phyloP scores from a whole-genome alignment of 2,797 vertebrate genomes.

The Hybognathus amarus region DNA sequence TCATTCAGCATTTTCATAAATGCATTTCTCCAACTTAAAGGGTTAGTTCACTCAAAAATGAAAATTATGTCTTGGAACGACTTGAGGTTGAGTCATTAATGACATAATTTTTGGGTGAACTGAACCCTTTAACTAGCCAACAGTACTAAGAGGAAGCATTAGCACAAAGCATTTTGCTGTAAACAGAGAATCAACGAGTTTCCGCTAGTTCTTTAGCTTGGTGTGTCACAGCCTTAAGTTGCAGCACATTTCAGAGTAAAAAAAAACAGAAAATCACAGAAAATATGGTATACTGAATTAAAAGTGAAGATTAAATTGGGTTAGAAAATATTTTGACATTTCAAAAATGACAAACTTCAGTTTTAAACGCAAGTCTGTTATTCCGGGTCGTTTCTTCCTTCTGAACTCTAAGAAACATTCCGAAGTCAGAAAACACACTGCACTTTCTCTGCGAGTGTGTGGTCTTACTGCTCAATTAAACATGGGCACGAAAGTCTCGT shows the following conservation, averaged over 20 bases:
- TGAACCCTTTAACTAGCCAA: no score
- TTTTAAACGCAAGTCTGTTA: background rate
- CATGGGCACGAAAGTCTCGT: background rate
- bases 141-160: no score
- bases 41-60: no score
- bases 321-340: background rate
- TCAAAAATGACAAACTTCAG: background rate
- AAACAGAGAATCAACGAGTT: no score
- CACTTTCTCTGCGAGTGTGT: background rate
- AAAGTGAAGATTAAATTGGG: background rate
- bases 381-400: background rate
- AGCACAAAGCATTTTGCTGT: no score
- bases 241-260: background rate
- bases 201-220: no score
- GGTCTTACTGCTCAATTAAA: conserved; percentile 10
- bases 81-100: no score
- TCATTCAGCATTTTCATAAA: no score
- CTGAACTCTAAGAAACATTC: background rate
- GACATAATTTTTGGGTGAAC: no score
- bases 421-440: background rate
- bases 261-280: no score
- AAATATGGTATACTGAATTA: background rate
- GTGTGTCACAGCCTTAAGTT: background rate
- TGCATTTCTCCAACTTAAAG: no score
- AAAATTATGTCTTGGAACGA: no score